Evolutionary conservation across 2,797 vertebrate species (phyloP).

Genomic region (Picus viridis): DNA sequence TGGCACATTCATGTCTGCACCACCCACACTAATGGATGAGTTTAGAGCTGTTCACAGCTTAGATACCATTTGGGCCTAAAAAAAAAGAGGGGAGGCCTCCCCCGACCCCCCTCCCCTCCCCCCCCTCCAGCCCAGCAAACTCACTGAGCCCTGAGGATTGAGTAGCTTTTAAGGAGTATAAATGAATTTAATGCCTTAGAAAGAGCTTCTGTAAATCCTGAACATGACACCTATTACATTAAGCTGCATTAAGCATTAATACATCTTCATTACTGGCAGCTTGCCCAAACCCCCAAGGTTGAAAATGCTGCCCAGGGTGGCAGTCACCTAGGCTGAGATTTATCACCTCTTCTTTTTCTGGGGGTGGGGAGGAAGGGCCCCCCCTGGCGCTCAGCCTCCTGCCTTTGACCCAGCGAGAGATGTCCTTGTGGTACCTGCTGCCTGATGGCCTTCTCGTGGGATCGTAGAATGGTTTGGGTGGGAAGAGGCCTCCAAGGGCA

Average conservation of each 20-base stretch:
- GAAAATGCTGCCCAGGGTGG: slow-evolving; percentile 87
- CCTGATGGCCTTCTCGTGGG: background rate
- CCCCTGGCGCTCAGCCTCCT: background rate
- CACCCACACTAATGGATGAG: slow-evolving; percentile 96
- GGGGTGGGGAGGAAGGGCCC: slow-evolving; percentile 2
- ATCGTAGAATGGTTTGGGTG: too few species aligned
- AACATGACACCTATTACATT: slow-evolving; percentile 99
- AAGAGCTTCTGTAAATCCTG: slow-evolving; percentile 99
- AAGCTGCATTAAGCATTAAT: slow-evolving; percentile 99
- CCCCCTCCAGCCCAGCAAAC: slow-evolving; percentile 80
- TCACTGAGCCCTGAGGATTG: slow-evolving; percentile 94
- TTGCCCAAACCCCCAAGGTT: slow-evolving; percentile 97
- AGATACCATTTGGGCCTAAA: slow-evolving; percentile 96
- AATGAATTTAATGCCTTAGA: slow-evolving; percentile 99
- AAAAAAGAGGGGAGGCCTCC: slow-evolving; percentile 89
- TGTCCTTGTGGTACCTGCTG: slow-evolving; percentile 16
- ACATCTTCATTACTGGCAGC: slow-evolving; percentile 99
- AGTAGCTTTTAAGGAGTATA: slow-evolving; percentile 99
- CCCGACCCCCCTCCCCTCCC: too few species aligned
- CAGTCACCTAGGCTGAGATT: slow-evolving; percentile 76
- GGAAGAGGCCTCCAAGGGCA: too few species aligned
- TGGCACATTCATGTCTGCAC: slow-evolving; percentile 91
- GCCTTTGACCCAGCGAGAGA: background rate
- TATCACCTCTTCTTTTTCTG: slow-evolving; percentile 34
- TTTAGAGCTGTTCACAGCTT: slow-evolving; percentile 99